Conservation (phyloP, 2,113 vertebrate genomes). For the Murina feae region DNA sequence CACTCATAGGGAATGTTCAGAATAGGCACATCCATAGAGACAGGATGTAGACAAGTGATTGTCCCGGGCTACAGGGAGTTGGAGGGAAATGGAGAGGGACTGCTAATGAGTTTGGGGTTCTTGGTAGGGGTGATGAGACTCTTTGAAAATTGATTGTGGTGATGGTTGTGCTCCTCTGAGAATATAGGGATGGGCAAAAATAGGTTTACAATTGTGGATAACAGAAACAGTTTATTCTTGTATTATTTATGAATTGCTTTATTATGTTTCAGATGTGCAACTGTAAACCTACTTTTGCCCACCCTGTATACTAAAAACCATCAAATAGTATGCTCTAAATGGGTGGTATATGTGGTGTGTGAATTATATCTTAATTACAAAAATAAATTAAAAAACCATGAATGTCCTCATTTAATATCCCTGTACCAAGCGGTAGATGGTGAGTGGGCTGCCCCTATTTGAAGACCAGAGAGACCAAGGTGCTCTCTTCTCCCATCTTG, state of each 20-base stretch:
- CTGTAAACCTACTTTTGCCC: neutral
- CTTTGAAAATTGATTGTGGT: neutral
- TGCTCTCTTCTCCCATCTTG: neutral
- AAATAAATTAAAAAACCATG: neutral
- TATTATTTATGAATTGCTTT: neutral
- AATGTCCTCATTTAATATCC: neutral
- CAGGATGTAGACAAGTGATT: neutral
- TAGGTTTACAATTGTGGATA: neutral
- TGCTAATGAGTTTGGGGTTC: neutral
- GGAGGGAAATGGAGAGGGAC: neutral
- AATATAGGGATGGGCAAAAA: neutral
- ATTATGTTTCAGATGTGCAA: neutral
- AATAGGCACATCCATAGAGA: neutral
- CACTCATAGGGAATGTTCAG: neutral
- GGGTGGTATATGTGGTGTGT: neutral
- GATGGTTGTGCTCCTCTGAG: neutral
- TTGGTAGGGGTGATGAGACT: neutral
- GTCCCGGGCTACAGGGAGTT: neutral
- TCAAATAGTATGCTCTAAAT: neutral
- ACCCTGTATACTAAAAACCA: neutral
- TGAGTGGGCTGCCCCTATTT: too few relatives aligned
- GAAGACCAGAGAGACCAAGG: neutral
- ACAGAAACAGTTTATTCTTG: neutral
- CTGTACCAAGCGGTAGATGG: neutral
- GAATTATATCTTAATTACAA: neutral